A percentile compares a stretch with the other conserved stretches of the same genome.
phyloP scores from a whole-genome alignment of 2,888 invertebrate species.

The Didymodactylos carnosus region DNA sequence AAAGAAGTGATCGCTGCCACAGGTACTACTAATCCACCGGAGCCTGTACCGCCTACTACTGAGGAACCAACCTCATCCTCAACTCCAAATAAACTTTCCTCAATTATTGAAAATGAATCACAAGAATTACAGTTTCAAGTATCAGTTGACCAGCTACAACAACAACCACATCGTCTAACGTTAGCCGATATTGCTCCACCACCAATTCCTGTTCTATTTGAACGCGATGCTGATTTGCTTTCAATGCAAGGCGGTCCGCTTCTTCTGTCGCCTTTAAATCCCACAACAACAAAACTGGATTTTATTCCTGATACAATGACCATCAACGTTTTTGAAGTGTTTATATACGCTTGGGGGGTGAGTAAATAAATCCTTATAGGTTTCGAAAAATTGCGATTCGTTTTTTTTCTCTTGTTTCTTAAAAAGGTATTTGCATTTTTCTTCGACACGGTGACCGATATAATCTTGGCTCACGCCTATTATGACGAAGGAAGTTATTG shows the following conservation, averaged over 20 bases:
- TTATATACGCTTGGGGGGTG: constrained; percentile 13
- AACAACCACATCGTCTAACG: not conserved
- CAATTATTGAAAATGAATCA: not conserved
- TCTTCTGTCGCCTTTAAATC: not conserved
- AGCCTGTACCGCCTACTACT: not conserved
- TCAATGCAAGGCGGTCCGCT: too few relatives aligned
- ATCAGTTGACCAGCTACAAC: not conserved
- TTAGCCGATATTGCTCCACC: not conserved
- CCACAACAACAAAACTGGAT: not conserved
- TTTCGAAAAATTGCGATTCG: too few relatives aligned
- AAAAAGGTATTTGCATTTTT: constrained; percentile 11
- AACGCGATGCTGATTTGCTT: not conserved
- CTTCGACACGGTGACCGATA: constrained; percentile 7
- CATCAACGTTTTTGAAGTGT: constrained; percentile 11
- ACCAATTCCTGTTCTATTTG: not conserved
- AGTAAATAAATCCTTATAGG: too few relatives aligned
- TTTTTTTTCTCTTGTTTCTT: too few relatives aligned
- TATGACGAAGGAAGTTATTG: constrained; percentile 5
- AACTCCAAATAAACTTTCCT: not conserved
- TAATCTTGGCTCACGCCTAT: constrained; percentile 7
- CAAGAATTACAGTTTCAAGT: not conserved
- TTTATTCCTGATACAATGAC: constrained; percentile 9
- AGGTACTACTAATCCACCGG: not conserved
- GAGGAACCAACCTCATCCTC: not conserved
- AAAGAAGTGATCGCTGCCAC: not conserved